Conservation (phyloP, 2,797 vertebrate genomes). For the Eospalax fontanierii region DNA sequence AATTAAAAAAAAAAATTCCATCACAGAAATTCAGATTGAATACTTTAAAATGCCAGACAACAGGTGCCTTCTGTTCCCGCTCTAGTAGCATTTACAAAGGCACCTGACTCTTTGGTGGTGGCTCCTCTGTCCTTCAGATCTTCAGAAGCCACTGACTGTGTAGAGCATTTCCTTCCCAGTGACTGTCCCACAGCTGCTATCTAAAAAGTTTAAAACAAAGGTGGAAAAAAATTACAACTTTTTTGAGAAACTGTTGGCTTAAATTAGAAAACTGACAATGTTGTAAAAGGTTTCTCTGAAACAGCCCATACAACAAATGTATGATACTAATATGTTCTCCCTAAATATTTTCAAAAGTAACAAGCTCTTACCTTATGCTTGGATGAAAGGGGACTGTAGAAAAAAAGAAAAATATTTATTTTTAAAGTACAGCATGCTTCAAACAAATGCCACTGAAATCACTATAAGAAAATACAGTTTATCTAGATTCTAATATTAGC, state of each 20-base stretch:
- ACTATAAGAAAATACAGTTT: constrained; percentile 75
- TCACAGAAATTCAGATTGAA: constrained; percentile 54
- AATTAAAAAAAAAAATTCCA: background rate
- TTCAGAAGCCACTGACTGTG: constrained; percentile 76
- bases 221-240: background rate
- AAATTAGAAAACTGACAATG: constrained; percentile 66
- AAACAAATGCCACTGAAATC: constrained; percentile 85
- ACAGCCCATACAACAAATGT: background rate
- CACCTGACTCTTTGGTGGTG: constrained; percentile 88
- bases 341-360: constrained; percentile 74
- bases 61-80: fast-evolving
- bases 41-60: background rate
- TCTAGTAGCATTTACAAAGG: constrained; percentile 13
- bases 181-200: constrained; percentile 82
- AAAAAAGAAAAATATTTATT: constrained; percentile 80
- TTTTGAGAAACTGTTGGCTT: constrained; percentile 73
- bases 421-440: constrained; percentile 76
- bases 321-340: constrained; percentile 36
- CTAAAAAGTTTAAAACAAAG: constrained; percentile 88
- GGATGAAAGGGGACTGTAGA: constrained; percentile 91
- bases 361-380: constrained; percentile 91
- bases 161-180: constrained; percentile 77
- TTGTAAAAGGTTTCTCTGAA: constrained; percentile 68
- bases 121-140: constrained; percentile 78
- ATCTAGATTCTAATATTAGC: constrained; percentile 93